Base-by-base conservation (phyloP, 2,888 invertebrate genomes). In the Oxycera nigricornis region DNA sequence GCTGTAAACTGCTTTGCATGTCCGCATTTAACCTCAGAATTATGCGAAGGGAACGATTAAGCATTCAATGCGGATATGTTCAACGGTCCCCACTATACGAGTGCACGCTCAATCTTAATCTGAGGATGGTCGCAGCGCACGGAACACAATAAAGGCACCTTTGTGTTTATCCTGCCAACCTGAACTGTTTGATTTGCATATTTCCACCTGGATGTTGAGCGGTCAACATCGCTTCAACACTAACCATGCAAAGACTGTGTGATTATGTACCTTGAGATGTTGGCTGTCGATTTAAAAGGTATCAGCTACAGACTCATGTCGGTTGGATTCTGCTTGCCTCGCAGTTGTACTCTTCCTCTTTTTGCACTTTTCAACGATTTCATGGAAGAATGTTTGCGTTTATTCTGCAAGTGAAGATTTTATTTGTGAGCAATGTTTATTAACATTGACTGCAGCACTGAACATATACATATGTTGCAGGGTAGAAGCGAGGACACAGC, bases 141-240 rank as follows among this genome's bases (percentile, higher is more conserved):
- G 57, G 28, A 26, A 26, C 14, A 14, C 24, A 6, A 26, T n/a
- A 9, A 22, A 59, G 14, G 14, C 30, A 11, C 30, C 59, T 2
- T 30, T 59, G 20, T 59, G 59, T 59, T 59, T 59, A 59, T 28
- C 59, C 39, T 41, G 41, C 24, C 39, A 59, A 59, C 22, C 30
- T 30, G 28, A 26, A 65, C 65, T 9, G 22, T 65, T 39, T 65
- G 65, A 65, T 65, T 65, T 65, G 65, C 65, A 65, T 65, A 65
- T 65, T 65, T 39, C 41, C 65, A 65, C 65, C 65, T 65, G 65
- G 65, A 59, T 55, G 2, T 17, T 46, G 46, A 46, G 46, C 46
- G 46, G n/a, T 17, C 46, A 46, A 46, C 46, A 46, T 2, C 46
- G 17, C 46, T 46, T 46, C 46, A 46, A 46, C 46, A 46, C 46